Conservation (phyloP, 2,888 invertebrate genomes). For the Drosophila leonis region DNA sequence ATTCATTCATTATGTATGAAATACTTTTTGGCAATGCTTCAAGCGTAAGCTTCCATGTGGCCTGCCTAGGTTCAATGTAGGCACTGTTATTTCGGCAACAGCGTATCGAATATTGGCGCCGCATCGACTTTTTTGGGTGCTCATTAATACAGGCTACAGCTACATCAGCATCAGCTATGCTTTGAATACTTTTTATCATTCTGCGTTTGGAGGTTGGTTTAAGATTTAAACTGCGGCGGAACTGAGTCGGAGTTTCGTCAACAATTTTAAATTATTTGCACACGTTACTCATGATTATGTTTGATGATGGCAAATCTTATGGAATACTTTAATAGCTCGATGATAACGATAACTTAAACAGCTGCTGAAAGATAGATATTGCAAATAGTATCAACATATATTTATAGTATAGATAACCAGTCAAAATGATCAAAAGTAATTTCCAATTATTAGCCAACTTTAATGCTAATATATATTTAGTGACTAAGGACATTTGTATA, state of each 20-base stretch:
- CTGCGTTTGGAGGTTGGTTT: background rate
- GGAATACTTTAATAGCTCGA: no score
- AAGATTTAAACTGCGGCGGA: background rate
- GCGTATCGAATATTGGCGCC: background rate
- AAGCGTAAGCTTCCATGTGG: background rate
- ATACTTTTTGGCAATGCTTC: background rate
- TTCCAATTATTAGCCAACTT: no score
- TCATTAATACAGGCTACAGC: slow-evolving; percentile 1
- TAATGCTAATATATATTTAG: no score
- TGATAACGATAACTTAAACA: background rate
- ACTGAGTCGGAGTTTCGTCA: background rate
- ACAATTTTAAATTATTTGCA: background rate
- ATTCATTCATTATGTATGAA: background rate
- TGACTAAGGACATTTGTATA: no score
- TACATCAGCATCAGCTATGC: background rate
- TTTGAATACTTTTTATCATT: background rate
- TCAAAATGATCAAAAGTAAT: no score
- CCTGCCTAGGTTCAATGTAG: background rate
- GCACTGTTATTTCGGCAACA: background rate
- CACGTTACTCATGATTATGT: no score
- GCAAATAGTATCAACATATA: background rate
- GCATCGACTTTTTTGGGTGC: background rate
- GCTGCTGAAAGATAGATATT: background rate
- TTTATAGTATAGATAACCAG: no score
- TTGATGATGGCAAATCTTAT: no score